A percentile compares a stretch with the other conserved stretches of the same genome.
Conservation (phyloP, 1,140 invertebrate species). For the Teleogryllus occipitalis region DNA sequence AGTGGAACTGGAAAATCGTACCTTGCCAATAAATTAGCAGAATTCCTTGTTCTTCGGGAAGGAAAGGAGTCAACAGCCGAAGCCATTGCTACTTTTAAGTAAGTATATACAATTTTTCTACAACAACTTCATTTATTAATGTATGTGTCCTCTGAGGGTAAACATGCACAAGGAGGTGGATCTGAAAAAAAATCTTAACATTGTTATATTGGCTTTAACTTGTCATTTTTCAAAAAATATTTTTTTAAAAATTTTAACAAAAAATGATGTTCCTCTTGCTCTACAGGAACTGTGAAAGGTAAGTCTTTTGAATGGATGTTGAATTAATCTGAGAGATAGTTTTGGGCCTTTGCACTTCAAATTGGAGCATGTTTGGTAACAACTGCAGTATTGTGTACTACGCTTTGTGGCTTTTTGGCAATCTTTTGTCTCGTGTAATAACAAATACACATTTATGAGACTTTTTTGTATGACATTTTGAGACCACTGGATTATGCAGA, state of each 20-base stretch:
- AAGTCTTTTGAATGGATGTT: background rate
- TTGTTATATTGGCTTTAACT: too few relatives aligned
- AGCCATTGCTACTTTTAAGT: constrained; percentile 80
- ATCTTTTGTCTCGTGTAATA: background rate
- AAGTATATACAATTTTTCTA: constrained; percentile 32
- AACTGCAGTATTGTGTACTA: background rate
- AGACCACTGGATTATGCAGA: too few relatives aligned
- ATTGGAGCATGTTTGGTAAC: background rate
- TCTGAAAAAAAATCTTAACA: too few relatives aligned
- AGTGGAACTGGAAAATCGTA: constrained; percentile 97
- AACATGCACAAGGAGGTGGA: too few relatives aligned
- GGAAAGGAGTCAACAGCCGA: constrained; percentile 58
- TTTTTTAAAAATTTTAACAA: background rate
- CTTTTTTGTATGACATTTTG: too few relatives aligned
- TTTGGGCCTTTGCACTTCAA: background rate
- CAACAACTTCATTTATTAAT: background rate
- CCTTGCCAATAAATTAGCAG: constrained; percentile 87
- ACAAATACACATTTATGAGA: too few relatives aligned
- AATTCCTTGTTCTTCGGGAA: constrained; percentile 69
- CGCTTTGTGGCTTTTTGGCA: background rate
- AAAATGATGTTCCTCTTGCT: background rate
- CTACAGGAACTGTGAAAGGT: background rate
- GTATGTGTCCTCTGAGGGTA: background rate
- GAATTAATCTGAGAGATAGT: background rate
- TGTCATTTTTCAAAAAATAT: too few relatives aligned